Evolutionary conservation across 2,797 vertebrate species (phyloP).

Genomic region (Bucorvus abyssinicus): DNA sequence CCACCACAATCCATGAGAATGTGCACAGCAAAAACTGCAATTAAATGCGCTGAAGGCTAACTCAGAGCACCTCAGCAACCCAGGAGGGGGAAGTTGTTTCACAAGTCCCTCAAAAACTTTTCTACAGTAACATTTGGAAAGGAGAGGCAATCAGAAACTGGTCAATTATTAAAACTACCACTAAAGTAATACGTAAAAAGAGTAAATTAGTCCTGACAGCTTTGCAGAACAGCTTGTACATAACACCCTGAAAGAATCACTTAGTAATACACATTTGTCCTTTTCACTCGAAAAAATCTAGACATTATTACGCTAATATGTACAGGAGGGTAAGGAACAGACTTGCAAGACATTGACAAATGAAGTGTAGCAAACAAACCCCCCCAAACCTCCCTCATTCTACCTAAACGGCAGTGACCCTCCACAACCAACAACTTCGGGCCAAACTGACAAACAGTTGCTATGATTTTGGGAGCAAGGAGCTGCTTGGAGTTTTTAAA

Average conservation of each 20-base stretch:
- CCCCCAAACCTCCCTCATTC: neutral
- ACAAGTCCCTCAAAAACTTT: conserved; percentile 60
- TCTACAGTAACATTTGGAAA: neutral
- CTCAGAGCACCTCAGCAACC: neutral
- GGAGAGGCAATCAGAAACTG: neutral
- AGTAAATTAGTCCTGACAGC: neutral
- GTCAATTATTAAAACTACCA: neutral
- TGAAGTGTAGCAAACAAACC: neutral
- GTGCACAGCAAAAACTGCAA: neutral
- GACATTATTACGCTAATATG: neutral
- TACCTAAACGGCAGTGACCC: neutral
- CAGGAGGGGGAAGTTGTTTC: neutral
- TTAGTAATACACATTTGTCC: neutral
- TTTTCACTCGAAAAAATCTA: conserved; percentile 4
- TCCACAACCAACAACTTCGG: neutral
- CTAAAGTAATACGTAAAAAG: neutral
- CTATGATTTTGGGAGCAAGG: neutral
- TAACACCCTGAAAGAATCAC: neutral
- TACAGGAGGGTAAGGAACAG: neutral
- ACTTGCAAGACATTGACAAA: conserved; percentile 4
- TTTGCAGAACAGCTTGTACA: neutral
- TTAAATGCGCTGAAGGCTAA: neutral
- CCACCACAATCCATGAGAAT: neutral
- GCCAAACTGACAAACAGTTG: conserved; percentile 8
- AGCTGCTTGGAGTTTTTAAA: neutral